phyloP scores from a whole-genome alignment of 2,888 invertebrate genomes.

The Ornithoptera priamus region DNA sequence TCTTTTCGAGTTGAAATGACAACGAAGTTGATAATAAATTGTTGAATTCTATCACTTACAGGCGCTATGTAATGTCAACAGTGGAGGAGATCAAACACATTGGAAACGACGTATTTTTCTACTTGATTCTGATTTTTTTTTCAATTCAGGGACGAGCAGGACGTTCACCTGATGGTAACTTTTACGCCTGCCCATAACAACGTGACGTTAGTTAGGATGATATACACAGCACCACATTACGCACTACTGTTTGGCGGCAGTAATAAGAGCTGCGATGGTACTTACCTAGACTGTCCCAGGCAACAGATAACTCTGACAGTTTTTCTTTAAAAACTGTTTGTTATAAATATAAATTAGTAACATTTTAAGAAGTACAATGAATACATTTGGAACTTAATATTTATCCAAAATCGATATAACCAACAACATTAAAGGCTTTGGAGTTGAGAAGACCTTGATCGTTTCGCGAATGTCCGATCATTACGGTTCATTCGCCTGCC shows the following conservation, averaged over 20 bases:
- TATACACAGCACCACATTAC: too few species aligned
- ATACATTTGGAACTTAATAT: not conserved
- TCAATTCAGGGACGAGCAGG: too few species aligned
- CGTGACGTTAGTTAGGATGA: too few species aligned
- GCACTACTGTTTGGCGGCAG: too few species aligned
- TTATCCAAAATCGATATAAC: conserved; percentile 17
- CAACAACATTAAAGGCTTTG: conserved; percentile 18
- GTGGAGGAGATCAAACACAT: not conserved
- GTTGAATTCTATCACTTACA: conserved; percentile 1
- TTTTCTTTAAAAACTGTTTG: too few species aligned
- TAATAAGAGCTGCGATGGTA: too few species aligned
- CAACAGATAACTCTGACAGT: too few species aligned
- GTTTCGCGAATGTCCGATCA: conserved; percentile 27
- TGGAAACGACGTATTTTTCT: not conserved
- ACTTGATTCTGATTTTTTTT: too few species aligned
- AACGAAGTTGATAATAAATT: conserved; percentile 25
- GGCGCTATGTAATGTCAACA: not conserved
- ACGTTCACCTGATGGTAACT: too few species aligned
- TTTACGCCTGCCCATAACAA: too few species aligned
- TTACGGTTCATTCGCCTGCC: conserved; percentile 34
- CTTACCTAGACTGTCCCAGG: too few species aligned
- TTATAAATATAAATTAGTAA: not conserved
- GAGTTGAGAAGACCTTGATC: conserved; percentile 25
- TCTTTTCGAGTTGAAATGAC: conserved; percentile 37
- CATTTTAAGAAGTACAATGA: not conserved